Conservation (phyloP, 2,113 vertebrate species). For the Aleadryas rufinucha region DNA sequence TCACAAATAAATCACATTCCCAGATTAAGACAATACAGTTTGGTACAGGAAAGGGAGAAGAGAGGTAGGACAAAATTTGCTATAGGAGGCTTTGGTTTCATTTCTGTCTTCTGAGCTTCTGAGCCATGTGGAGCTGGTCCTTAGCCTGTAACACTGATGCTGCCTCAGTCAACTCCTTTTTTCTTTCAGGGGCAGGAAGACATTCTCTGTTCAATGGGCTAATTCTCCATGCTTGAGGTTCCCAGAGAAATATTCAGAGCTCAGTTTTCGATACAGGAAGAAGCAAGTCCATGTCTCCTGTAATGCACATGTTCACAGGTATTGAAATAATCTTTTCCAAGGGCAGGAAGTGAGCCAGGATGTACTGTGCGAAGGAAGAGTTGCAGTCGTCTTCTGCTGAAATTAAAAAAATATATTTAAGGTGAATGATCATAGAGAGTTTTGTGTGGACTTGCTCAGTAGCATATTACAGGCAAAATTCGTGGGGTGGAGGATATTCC, state of each 20-base stretch:
- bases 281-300: neutral
- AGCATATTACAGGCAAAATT: neutral
- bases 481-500: neutral
- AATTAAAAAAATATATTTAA: neutral
- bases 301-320: neutral
- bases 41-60: neutral
- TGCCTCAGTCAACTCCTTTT: neutral
- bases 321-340: neutral
- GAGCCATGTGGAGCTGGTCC: neutral
- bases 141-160: neutral
- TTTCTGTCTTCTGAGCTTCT: neutral
- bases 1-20: constrained; percentile 62
- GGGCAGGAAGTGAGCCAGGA: neutral
- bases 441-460: neutral
- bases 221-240: neutral
- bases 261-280: neutral
- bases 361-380: neutral
- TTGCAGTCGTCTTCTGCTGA: neutral
- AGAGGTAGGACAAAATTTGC: neutral
- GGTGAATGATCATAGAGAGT: neutral
- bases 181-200: neutral
- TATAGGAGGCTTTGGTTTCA: neutral
- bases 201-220: neutral
- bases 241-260: neutral
- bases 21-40: constrained; percentile 40